Evolutionary conservation across 2,888 invertebrate species (phyloP), one percentile per base, ranked within the genome.

Genomic region (Antheraea assamensis): DNA sequence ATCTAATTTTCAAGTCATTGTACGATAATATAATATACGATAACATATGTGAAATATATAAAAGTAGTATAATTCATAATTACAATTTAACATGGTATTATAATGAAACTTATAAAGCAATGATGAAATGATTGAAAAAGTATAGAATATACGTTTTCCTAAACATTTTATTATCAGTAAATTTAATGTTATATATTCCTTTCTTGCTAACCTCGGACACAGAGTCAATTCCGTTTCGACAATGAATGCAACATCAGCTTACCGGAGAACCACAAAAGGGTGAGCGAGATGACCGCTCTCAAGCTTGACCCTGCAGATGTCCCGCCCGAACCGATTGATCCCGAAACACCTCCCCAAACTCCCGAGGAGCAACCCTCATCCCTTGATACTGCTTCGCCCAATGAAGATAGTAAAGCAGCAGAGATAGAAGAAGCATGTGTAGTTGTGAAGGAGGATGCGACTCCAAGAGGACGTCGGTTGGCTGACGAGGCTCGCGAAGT

Each of bases 211-310:
- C 91, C 85, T 76, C 83, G 90, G 91, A 89, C 92, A 87, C 97
- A 99, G 99, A 99, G 99, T 96, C 99, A 99, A 95, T 99, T 99
- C 96, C 97, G 99, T 93, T 99, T 99, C 96, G 99, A 99, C 96
- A 99, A 99, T 96, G 99, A 99, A 96, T 99, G 98, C 96, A 98
- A 98, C 96, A 96, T 98, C 95, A 98, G 98, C 95, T 96, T 99
- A 90, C 98, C 98, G 95, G 99, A 99, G 95, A 98, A 98, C 95
- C 98, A 99, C 95, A 98, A 98, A 96, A 97, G 98, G 98, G 99
- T 99, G 97, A 98, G 98, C 97, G 93, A 94, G 87, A 84, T 82
- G 81, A 82, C 85, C 86, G 91, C 92, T 87, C 92, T 88, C 87
- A 89, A 87, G 93, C 93, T 93, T 92, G 73, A 64, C 61, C 61